Evolutionary conservation across 2,888 invertebrate genomes (phyloP), one percentile per base, ranked within the genome.

Genomic region (Drosophila flavopinicola): DNA sequence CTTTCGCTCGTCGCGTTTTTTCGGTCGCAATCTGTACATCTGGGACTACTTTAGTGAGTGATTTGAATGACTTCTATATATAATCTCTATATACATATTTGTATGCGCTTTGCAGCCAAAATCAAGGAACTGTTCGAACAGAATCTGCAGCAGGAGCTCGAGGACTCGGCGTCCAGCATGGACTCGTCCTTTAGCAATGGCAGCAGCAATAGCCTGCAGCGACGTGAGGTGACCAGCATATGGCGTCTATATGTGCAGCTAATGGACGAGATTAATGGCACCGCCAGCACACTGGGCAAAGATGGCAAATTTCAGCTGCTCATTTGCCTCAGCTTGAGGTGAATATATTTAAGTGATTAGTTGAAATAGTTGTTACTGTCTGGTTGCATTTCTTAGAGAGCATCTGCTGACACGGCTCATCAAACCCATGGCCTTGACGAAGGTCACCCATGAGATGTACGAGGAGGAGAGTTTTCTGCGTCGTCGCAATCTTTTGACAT

Each of bases 261-360:
- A 10, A 94, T 98, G 88, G 95, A 96, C 85, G 97, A 97, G 91
- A 96, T 99, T 66, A 95, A 95, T 90, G 94, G 94, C 44, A 95
- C 95, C 1, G 97, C 96, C 52, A 94, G 94, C 84, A 93, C 90
- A 10, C 65, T 91, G 49, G 99, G 99, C 51, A 99, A 99, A 91
- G 99, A 99, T 92, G 99, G 98, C 45, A 98, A 98, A 91, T 99
- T 99, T 90, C 99, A 99, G 91, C 93, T 99, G 32, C 98, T 99
- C 89, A 95, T 99, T 78, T 98, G 99, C 90, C 93, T 99, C 27
- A 96, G 97, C 87, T 94, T 97, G 78, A 95, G 98, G 98, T 98
- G 91, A 89, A 87, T 76, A 1, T 9, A 25, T 5, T 32, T 3
- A 0, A 9, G 6, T 9, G n/a, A 23, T 1, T 24, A 35, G 1